phyloP scores from a whole-genome alignment of 2,113 vertebrate species.

The Rallus limicola region DNA sequence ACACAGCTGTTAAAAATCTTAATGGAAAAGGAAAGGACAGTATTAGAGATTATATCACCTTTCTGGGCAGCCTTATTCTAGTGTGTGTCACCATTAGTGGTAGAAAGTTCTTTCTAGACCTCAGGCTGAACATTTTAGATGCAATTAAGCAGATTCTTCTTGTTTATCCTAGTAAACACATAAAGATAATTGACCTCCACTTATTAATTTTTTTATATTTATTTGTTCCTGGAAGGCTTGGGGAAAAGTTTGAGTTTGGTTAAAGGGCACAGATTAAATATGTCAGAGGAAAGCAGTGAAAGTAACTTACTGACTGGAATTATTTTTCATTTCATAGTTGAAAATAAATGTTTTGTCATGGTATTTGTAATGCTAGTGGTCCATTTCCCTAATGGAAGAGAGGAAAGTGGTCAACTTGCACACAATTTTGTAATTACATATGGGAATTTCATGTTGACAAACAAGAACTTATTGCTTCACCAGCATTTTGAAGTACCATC shows the following conservation, averaged over 20 bases:
- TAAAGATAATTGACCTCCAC: not conserved
- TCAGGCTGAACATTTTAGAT: not conserved
- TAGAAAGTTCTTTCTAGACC: not conserved
- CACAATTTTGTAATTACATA: constrained; percentile 8
- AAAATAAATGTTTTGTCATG: not conserved
- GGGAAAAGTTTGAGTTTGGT: not conserved
- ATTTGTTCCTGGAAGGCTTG: not conserved
- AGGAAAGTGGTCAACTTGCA: not conserved
- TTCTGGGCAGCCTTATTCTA: not conserved
- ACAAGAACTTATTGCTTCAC: constrained; percentile 33
- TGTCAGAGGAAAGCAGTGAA: not conserved
- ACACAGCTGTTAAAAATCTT: not conserved
- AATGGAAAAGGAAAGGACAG: not conserved
- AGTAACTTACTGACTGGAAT: not conserved
- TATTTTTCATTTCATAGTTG: not conserved
- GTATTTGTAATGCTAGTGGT: not conserved
- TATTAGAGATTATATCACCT: not conserved
- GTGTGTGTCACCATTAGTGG: not conserved
- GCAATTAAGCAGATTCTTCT: not conserved
- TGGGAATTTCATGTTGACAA: constrained; percentile 48
- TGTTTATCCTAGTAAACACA: not conserved
- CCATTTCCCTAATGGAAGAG: constrained; percentile 28
- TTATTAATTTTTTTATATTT: too few species aligned
- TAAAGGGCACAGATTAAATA: not conserved
- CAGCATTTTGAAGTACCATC: constrained; percentile 22